Conservation (phyloP, 2,888 invertebrate species). For the Smittia sp. region DNA sequence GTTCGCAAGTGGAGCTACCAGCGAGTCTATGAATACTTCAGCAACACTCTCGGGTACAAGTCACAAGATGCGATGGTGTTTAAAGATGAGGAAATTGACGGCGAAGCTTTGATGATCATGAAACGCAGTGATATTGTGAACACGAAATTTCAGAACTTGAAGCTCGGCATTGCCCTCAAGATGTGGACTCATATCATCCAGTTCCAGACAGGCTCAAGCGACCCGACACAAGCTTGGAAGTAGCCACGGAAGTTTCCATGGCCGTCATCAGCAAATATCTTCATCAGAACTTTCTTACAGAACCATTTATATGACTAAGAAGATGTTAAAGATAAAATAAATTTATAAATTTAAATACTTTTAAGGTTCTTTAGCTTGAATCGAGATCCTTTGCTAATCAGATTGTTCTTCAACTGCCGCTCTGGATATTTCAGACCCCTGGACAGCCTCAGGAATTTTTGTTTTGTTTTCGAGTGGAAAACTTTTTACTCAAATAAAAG, state of each 20-base stretch:
- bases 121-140: conserved; percentile 79
- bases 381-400: too few species aligned
- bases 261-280: not conserved
- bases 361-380: too few species aligned
- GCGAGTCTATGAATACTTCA: conserved; percentile 79
- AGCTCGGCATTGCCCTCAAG: conserved; percentile 84
- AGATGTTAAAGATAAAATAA: not conserved
- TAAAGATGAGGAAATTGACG: conserved; percentile 88
- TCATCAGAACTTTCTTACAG: not conserved
- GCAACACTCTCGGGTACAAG: not conserved
- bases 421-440: too few species aligned
- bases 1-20: conserved; percentile 56
- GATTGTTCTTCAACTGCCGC: too few species aligned
- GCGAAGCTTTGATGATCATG: conserved; percentile 78
- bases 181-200: conserved; percentile 78
- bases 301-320: not conserved
- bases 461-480: too few species aligned
- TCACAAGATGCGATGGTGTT: conserved; percentile 74
- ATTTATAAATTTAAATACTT: too few species aligned
- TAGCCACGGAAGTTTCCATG: too few species aligned
- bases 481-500: too few species aligned
- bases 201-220: conserved; percentile 74
- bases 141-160: conserved; percentile 61
- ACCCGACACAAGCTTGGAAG: conserved; percentile 48
- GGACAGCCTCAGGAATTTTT: too few species aligned